Evolutionary conservation across 2,113 vertebrate species (phyloP).

Genomic region (Chaetodon auriga): DNA sequence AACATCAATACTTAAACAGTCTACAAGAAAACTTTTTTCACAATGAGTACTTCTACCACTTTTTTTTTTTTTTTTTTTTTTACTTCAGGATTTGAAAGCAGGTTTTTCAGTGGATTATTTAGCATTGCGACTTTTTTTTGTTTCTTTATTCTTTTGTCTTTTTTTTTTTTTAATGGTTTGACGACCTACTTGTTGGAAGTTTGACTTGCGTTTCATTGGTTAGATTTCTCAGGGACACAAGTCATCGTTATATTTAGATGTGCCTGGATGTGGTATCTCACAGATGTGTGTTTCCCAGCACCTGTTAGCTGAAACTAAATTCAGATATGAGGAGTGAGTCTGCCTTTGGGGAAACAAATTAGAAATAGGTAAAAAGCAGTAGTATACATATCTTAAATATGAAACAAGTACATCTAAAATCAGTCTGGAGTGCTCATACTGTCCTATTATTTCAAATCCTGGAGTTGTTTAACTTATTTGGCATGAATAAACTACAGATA

Average conservation of each 20-base stretch:
- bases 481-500: too few species aligned
- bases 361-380: not conserved
- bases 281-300: constrained; percentile 52
- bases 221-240: constrained; percentile 9
- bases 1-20: not conserved
- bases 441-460: too few species aligned
- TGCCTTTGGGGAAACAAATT: not conserved
- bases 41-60: not conserved
- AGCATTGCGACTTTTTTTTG: too few species aligned
- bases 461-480: too few species aligned
- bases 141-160: too few species aligned
- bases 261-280: not conserved
- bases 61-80: not conserved
- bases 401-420: not conserved
- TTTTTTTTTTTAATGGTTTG: not conserved
- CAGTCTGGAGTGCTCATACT: too few species aligned
- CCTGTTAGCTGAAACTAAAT: not conserved
- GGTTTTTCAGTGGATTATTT: not conserved
- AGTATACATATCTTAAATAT: not conserved
- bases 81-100: not conserved
- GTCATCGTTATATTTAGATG: constrained; percentile 18
- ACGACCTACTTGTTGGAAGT: not conserved
- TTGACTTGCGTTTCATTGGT: not conserved
- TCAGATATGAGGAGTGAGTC: not conserved
- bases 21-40: not conserved